Conservation (phyloP, 2,113 vertebrate genomes). For the Brachionichthys hirsutus region DNA sequence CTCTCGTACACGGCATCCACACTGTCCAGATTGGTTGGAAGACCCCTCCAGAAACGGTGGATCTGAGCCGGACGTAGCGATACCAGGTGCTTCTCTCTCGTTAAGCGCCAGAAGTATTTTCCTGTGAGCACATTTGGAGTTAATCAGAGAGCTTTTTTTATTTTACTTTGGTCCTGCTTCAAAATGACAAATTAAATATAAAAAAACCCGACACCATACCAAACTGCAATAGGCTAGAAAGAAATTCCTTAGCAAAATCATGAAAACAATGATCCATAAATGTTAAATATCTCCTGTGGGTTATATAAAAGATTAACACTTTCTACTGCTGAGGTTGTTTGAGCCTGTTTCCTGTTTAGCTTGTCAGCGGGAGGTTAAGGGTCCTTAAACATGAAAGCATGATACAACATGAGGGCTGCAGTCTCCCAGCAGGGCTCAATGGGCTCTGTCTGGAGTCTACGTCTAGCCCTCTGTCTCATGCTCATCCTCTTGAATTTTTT, state of each 20-base stretch:
- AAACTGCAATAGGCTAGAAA: too few species aligned
- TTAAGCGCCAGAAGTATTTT: slow-evolving; percentile 95
- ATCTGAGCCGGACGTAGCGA: slow-evolving; percentile 92
- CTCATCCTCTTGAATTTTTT: neutral
- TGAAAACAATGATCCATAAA: too few species aligned
- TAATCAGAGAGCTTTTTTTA: too few species aligned
- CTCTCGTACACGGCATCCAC: slow-evolving; percentile 93
- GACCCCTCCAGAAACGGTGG: slow-evolving; percentile 94
- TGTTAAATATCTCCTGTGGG: too few species aligned
- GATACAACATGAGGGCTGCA: neutral
- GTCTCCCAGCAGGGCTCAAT: neutral
- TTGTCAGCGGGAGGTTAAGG: neutral
- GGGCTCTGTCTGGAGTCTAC: neutral
- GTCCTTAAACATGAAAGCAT: neutral
- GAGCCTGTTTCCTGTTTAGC: neutral
- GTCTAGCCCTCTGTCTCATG: neutral
- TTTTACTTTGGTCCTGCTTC: too few species aligned
- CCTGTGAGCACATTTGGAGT: slow-evolving; percentile 67
- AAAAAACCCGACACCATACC: too few species aligned
- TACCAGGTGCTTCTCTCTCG: slow-evolving; percentile 91
- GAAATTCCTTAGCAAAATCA: too few species aligned
- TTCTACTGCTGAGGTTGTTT: too few species aligned
- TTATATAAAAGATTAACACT: too few species aligned
- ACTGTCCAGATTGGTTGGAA: slow-evolving; percentile 87
- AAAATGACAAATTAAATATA: too few species aligned